Conservation (phyloP, 2,888 invertebrate species). For the Ectemnius continuus region DNA sequence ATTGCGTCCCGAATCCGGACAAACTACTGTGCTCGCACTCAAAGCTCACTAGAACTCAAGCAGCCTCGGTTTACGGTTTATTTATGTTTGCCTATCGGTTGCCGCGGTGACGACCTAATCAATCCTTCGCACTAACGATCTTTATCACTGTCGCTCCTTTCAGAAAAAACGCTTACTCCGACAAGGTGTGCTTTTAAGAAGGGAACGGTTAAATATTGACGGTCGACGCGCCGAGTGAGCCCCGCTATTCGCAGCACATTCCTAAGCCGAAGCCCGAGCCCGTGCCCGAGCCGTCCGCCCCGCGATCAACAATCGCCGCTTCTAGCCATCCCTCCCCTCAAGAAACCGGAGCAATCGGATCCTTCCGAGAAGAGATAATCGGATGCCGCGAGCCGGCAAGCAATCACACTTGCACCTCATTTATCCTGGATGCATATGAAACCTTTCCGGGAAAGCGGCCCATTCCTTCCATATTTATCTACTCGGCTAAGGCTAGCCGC, state of each 20-base stretch:
- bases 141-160: conserved; percentile 4
- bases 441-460: neutral
- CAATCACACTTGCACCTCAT: conserved; percentile 26
- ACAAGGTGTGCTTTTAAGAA: too few relatives aligned
- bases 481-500: neutral
- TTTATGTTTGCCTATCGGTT: conserved; percentile 74
- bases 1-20: conserved; percentile 44
- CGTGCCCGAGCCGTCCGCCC: too few relatives aligned
- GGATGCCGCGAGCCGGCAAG: too few relatives aligned
- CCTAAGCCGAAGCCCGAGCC: too few relatives aligned
- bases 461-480: neutral
- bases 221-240: too few relatives aligned
- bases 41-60: conserved; percentile 15
- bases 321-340: neutral
- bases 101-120: conserved; percentile 76
- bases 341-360: neutral
- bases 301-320: too few relatives aligned
- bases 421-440: conserved; percentile 24
- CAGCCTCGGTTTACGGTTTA: conserved; percentile 28
- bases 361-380: too few relatives aligned
- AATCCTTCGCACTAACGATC: conserved; percentile 55
- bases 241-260: too few relatives aligned
- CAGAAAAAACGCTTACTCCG: neutral
- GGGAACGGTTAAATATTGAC: neutral
- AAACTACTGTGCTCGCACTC: conserved; percentile 43